phyloP scores from a whole-genome alignment of 2,888 invertebrate genomes.

The Amiota communis region DNA sequence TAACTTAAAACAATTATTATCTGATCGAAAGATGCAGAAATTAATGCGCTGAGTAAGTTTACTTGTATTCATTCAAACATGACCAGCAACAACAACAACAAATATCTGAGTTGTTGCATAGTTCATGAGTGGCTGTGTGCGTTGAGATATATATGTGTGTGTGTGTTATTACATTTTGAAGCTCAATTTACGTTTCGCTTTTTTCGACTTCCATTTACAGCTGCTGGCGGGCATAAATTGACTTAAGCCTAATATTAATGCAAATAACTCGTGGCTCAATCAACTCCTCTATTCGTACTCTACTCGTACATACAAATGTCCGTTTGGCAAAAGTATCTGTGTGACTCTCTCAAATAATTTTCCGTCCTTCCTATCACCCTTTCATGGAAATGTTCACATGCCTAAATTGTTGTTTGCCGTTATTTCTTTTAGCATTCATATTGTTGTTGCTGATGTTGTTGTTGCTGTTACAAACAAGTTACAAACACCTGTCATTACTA shows the following conservation, averaged over 20 bases:
- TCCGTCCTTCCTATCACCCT: no score
- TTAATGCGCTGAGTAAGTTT: slow-evolving; percentile 32
- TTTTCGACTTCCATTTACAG: slow-evolving; percentile 40
- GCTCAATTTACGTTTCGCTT: slow-evolving; percentile 21
- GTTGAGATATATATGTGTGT: neutral
- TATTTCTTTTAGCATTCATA: slow-evolving; percentile 20
- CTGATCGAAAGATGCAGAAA: slow-evolving; percentile 29
- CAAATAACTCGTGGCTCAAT: slow-evolving; percentile 58
- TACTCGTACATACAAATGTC: neutral
- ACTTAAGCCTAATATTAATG: slow-evolving; percentile 64
- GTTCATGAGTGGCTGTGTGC: neutral
- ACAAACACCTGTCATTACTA: slow-evolving; percentile 67
- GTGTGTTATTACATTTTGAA: neutral
- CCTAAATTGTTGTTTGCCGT: slow-evolving; percentile 33
- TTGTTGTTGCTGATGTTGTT: slow-evolving; percentile 28
- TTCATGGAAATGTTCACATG: slow-evolving; percentile 12
- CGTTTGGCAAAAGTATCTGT: neutral
- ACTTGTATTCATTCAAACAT: slow-evolving; percentile 23
- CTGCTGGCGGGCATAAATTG: slow-evolving; percentile 64
- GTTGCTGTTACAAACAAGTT: slow-evolving; percentile 55
- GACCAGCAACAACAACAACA: neutral
- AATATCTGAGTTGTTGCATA: no score
- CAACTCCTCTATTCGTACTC: slow-evolving; percentile 7
- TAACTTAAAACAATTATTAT: slow-evolving; percentile 38
- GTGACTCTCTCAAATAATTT: neutral